Conservation (phyloP, 2,797 vertebrate genomes). For the Sciaenops ocellatus region DNA sequence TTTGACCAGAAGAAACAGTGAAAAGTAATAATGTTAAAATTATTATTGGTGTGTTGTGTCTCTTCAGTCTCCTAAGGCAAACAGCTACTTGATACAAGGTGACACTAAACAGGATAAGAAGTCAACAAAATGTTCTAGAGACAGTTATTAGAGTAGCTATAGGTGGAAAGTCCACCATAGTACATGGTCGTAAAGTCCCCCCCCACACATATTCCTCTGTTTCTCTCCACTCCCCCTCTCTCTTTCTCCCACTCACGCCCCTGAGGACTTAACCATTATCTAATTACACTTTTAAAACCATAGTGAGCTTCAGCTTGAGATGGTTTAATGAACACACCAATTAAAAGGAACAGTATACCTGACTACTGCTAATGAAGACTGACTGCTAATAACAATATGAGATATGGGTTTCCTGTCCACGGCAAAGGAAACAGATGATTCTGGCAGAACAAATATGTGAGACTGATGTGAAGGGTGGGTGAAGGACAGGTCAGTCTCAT, state of each 20-base stretch:
- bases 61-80: neutral
- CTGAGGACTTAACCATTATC: constrained; percentile 45
- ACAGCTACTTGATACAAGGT: neutral
- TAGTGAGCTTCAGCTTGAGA: constrained; percentile 39
- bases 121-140: neutral
- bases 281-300: constrained; percentile 57
- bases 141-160: neutral
- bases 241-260: constrained; percentile 48
- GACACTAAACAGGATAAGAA: neutral
- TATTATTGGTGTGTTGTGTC: neutral
- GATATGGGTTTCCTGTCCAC: constrained; percentile 3
- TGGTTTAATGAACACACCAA: constrained; percentile 46
- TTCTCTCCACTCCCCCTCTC: neutral
- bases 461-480: too few species aligned
- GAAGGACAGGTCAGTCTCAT: too few species aligned
- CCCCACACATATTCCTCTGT: neutral
- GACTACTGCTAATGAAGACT: constrained; percentile 31
- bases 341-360: constrained; percentile 41
- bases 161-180: neutral
- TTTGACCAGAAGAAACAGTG: neutral
- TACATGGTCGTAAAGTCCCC: neutral
- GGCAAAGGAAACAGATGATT: neutral
- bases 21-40: constrained; percentile 2
- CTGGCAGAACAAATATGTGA: neutral
- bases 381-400: constrained; percentile 1